Conservation (phyloP, 1,140 invertebrate species). For the Babylonia areolata region DNA sequence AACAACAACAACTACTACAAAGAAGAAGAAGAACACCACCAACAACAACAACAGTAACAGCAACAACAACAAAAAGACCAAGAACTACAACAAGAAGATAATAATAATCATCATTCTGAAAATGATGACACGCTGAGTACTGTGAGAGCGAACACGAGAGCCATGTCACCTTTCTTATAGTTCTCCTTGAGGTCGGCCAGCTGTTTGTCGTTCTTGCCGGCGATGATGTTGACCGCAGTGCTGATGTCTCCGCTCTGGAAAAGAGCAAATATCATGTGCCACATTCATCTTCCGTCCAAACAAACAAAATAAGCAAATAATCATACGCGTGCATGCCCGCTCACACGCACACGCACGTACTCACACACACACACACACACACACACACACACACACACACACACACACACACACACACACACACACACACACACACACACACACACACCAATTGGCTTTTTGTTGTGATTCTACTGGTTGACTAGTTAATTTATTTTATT, state of each 20-base stretch:
- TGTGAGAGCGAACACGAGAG: too few species aligned
- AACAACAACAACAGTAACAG: too few species aligned
- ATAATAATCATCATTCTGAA: too few species aligned
- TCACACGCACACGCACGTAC: not conserved
- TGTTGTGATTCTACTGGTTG: too few species aligned
- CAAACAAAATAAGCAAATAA: not conserved
- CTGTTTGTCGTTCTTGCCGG: slow-evolving; percentile 46
- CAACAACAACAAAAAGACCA: too few species aligned
- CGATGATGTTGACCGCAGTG: slow-evolving; percentile 58
- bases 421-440: slow-evolving; percentile 7
- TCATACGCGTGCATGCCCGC: too few species aligned
- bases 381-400: slow-evolving; percentile 35
- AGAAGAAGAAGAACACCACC: too few species aligned
- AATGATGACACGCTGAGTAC: too few species aligned
- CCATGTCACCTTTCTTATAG: slow-evolving; percentile 66
- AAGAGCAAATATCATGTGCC: slow-evolving; percentile 20
- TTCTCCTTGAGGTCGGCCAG: slow-evolving; percentile 57
- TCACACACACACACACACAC: slow-evolving; percentile 38
- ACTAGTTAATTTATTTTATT: too few species aligned
- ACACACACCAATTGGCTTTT: too few species aligned
- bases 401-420: slow-evolving; percentile 27
- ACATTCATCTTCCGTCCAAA: not conserved
- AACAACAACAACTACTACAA: too few species aligned
- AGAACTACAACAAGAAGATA: too few species aligned
- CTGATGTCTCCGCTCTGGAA: slow-evolving; percentile 52